Evolutionary conservation across 2,797 vertebrate genomes (phyloP).

Genomic region (Hephaestus fuliginosus): DNA sequence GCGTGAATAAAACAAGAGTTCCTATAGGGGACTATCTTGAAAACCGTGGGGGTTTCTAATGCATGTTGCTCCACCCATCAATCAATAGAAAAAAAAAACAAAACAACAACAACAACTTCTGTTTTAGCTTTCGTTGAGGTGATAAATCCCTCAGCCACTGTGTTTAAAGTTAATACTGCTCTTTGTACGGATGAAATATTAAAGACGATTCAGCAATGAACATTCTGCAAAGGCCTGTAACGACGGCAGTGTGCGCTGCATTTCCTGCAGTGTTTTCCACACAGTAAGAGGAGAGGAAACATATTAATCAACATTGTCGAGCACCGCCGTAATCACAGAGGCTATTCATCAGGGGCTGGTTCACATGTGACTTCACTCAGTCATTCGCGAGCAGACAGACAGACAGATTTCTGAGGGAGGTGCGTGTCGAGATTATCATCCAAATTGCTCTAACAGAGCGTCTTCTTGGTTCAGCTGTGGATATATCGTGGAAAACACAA

Average conservation of each 20-base stretch:
- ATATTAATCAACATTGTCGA: slow-evolving; percentile 43
- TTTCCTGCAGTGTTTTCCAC: slow-evolving; percentile 16
- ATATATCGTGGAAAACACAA: not conserved
- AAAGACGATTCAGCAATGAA: slow-evolving; percentile 14
- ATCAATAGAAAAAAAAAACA: slow-evolving; percentile 6
- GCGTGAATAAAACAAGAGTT: slow-evolving; percentile 41
- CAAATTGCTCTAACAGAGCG: slow-evolving; percentile 14
- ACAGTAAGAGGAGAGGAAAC: slow-evolving; percentile 37
- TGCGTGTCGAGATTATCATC: not conserved
- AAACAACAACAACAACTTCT: not conserved
- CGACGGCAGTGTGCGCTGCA: not conserved
- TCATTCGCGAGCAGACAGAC: not conserved
- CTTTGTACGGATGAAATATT: not conserved
- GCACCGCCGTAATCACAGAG: slow-evolving; percentile 26
- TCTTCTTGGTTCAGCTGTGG: not conserved
- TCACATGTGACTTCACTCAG: not conserved
- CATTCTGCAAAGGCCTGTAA: slow-evolving; percentile 4
- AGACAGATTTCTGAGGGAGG: not conserved
- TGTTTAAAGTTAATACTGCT: not conserved
- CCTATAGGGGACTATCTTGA: slow-evolving; percentile 27
- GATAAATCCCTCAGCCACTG: slow-evolving; percentile 7
- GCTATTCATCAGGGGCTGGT: slow-evolving; percentile 37
- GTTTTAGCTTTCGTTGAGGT: slow-evolving; percentile 21
- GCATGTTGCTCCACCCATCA: slow-evolving; percentile 17
- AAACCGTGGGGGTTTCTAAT: slow-evolving; percentile 14